Conservation (phyloP, 1,140 invertebrate species). For the Acromyrmex charruanus region DNA sequence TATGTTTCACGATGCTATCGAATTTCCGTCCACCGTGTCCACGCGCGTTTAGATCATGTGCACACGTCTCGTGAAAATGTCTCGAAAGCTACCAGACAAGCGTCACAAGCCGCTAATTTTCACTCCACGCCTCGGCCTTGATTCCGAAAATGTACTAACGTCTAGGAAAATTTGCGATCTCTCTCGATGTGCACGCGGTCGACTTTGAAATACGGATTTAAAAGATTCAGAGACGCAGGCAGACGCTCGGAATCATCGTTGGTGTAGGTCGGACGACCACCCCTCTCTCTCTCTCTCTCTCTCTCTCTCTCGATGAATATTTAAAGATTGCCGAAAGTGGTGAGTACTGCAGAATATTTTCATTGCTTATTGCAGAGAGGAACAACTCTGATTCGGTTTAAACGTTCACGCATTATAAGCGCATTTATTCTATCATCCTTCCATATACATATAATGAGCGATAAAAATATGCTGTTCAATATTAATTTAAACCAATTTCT, state of each 20-base stretch:
- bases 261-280: conserved; percentile 55
- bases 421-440: too few species aligned
- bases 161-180: conserved; percentile 1
- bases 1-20: conserved; percentile 25
- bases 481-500: too few species aligned
- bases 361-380: not conserved
- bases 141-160: conserved; percentile 19
- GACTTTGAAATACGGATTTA: conserved; percentile 30
- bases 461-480: too few species aligned
- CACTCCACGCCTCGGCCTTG: conserved; percentile 41
- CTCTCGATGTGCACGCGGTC: not conserved
- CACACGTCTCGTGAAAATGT: conserved; percentile 32
- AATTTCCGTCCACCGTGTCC: not conserved
- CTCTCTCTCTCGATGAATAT: conserved; percentile 15
- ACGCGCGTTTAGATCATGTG: not conserved
- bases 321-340: not conserved
- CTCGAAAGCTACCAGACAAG: conserved; percentile 35
- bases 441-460: too few species aligned
- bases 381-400: not conserved
- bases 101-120: conserved; percentile 42
- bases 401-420: too few species aligned
- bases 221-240: conserved; percentile 43
- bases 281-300: not conserved
- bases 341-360: not conserved
- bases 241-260: conserved; percentile 37